These are phyloP conservation scores for Stigmatopora argus DNA, from an alignment of 2,113 vertebrate species.

Conservation along the genomic window DNA sequence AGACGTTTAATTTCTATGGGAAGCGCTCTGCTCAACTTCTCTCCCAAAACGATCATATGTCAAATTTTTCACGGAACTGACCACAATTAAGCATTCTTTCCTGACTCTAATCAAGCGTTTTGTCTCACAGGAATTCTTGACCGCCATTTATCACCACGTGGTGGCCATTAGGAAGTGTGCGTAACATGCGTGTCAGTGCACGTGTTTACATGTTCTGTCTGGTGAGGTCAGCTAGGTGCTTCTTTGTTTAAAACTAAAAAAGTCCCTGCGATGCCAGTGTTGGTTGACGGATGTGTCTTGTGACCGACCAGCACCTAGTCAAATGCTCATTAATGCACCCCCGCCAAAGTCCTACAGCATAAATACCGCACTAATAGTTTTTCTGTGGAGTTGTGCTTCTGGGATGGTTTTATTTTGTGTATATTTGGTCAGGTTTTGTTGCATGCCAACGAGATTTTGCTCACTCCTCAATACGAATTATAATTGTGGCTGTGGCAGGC, in stretches of 20 bases:
- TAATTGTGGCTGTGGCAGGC: too few species aligned
- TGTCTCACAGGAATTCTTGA: conserved; percentile 11
- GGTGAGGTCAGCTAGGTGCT: conserved; percentile 46
- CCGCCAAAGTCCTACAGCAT: neutral
- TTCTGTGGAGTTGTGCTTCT: neutral
- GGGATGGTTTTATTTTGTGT: too few species aligned
- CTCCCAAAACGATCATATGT: neutral
- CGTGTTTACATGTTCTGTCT: conserved; percentile 60
- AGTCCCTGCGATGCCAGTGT: conserved; percentile 27
- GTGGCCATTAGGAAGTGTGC: conserved; percentile 37
- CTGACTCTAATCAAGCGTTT: conserved; percentile 6
- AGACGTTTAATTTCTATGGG: too few species aligned
- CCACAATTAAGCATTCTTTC: neutral
- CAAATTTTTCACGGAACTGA: neutral
- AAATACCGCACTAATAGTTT: neutral
- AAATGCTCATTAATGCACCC: neutral
- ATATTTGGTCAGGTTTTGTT: too few species aligned
- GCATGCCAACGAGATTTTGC: too few species aligned
- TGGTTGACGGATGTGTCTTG: conserved; percentile 19
- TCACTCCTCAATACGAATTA: too few species aligned
- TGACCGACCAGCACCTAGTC: neutral
- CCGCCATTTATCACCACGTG: conserved; percentile 37
- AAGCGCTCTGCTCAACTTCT: neutral
- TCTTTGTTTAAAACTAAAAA: conserved; percentile 40
- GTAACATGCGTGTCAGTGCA: conserved; percentile 46